Evolutionary conservation across 2,888 invertebrate genomes (phyloP).

Genomic region (Ophonus ardosiacus): DNA sequence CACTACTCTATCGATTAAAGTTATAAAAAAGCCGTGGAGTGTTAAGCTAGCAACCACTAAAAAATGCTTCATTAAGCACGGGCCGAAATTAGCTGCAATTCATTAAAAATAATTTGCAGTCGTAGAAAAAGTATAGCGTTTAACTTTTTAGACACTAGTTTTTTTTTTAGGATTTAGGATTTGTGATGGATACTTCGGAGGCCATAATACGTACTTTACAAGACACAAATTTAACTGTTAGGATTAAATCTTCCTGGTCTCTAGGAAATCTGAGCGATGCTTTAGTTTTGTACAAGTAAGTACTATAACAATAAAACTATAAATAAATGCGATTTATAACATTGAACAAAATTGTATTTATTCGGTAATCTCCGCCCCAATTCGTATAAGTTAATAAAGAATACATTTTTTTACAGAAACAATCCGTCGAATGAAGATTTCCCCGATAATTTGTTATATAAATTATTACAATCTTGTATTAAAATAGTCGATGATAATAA

Average conservation of each 20-base stretch:
- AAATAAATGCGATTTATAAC: no score
- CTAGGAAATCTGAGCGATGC: constrained; percentile 92
- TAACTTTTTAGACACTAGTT: not conserved
- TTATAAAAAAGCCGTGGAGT: no score
- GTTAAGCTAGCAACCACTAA: no score
- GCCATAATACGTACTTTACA: constrained; percentile 82
- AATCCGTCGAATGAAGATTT: constrained; percentile 81
- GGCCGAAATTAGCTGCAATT: not conserved
- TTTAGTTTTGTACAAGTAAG: constrained; percentile 84
- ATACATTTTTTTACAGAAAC: constrained; percentile 75
- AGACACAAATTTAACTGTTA: constrained; percentile 83
- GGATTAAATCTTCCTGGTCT: constrained; percentile 91
- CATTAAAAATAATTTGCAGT: not conserved
- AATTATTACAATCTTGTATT: constrained; percentile 83
- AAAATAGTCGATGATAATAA: constrained; percentile 85
- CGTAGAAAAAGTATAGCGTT: no score
- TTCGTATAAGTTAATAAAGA: no score
- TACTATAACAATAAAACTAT: no score
- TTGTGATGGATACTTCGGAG: constrained; percentile 89
- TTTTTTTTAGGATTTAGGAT: constrained; percentile 78
- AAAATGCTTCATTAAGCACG: no score
- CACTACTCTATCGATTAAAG: no score
- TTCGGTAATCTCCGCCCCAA: no score
- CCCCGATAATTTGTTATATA: constrained; percentile 83
- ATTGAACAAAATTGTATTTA: no score